phyloP scores from a whole-genome alignment of 2,113 vertebrate species.

The Lophura nycthemera region DNA sequence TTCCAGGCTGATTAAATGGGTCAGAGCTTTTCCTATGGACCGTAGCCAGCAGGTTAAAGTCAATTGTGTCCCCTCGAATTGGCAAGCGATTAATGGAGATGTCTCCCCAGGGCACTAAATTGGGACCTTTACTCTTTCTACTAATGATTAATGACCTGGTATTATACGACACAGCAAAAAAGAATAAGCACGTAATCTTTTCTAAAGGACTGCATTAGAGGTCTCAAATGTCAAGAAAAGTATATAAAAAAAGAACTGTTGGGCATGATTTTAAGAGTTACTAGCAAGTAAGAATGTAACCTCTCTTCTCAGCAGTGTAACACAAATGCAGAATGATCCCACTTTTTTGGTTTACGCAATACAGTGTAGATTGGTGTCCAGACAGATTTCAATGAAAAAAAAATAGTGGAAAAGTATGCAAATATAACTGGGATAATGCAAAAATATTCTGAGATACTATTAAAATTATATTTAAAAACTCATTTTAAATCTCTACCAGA shows the following conservation, averaged over 20 bases:
- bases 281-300: neutral
- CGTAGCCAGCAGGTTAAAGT: slow-evolving; percentile 78
- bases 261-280: neutral
- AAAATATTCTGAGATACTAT: neutral
- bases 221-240: neutral
- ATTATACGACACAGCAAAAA: slow-evolving; percentile 34
- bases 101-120: slow-evolving; percentile 54
- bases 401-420: neutral
- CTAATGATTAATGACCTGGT: slow-evolving; percentile 73
- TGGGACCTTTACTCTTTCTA: slow-evolving; percentile 63
- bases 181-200: slow-evolving; percentile 34
- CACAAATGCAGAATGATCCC: neutral
- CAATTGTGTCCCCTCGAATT: slow-evolving; percentile 81
- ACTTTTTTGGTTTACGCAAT: neutral
- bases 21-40: slow-evolving; percentile 75
- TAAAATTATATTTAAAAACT: neutral
- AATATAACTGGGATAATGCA: neutral
- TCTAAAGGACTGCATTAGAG: slow-evolving; percentile 9
- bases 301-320: neutral
- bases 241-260: neutral
- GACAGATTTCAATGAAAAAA: neutral
- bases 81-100: slow-evolving; percentile 76
- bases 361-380: neutral
- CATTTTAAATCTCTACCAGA: neutral
- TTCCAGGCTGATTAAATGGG: slow-evolving; percentile 80